phyloP scores from a whole-genome alignment of 2,797 vertebrate species.

The Tragelaphus oryx region DNA sequence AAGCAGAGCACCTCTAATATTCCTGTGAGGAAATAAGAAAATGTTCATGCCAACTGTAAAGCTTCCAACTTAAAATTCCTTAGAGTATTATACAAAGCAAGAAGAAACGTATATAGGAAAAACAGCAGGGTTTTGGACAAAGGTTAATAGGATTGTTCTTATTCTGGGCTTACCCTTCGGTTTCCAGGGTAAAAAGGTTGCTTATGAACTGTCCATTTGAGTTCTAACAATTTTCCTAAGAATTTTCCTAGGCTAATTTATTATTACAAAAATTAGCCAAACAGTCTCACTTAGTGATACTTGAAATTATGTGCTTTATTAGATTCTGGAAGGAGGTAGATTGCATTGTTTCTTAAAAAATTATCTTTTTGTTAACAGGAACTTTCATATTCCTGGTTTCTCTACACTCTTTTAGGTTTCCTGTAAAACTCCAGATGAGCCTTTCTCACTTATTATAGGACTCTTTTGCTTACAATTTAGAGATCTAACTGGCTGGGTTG shows the following conservation, averaged over 20 bases:
- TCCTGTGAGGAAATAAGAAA: not conserved
- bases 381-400: not conserved
- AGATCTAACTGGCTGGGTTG: not conserved
- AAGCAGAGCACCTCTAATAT: not conserved
- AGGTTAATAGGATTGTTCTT: conserved; percentile 12
- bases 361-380: not conserved
- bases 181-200: not conserved
- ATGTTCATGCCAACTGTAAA: not conserved
- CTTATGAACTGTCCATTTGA: conserved; percentile 3
- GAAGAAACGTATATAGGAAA: conserved; percentile 3
- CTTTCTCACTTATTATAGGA: not conserved
- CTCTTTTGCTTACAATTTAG: not conserved
- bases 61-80: conserved; percentile 33
- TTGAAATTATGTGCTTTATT: not conserved
- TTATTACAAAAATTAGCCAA: not conserved
- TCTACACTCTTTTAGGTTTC: not conserved
- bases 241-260: conserved; percentile 1
- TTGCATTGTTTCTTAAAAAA: conserved; percentile 9
- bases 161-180: not conserved
- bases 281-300: not conserved
- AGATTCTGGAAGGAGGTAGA: not conserved
- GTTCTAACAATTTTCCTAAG: not conserved
- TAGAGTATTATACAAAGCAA: not conserved
- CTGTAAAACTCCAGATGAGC: not conserved
- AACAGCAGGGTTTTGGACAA: not conserved